These are phyloP conservation scores for Muscina levida DNA, from an alignment of 2,888 invertebrate species.

Conservation along the genomic window DNA sequence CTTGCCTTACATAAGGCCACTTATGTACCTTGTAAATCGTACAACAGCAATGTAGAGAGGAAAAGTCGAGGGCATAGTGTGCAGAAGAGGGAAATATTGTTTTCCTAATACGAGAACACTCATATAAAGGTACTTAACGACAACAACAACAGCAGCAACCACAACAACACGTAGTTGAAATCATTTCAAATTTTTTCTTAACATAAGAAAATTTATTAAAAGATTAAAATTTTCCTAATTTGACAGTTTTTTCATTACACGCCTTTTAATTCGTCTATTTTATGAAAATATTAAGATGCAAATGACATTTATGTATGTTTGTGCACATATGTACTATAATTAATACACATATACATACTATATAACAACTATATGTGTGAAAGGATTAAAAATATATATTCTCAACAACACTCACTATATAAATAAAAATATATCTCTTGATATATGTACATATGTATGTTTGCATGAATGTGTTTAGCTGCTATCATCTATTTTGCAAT, in stretches of 20 bases:
- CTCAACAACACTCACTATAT: no score
- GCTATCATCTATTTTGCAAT: constrained; percentile 11
- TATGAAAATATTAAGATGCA: constrained; percentile 55
- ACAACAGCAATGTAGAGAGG: no score
- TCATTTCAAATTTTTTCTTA: constrained; percentile 20
- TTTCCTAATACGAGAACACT: constrained; percentile 10
- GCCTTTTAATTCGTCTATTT: constrained; percentile 29
- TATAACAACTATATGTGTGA: background rate
- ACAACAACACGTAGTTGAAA: no score
- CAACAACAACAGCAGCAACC: no score
- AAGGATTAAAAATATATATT: no score
- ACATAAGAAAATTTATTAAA: constrained; percentile 54
- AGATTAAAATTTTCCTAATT: constrained; percentile 53
- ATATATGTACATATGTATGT: background rate
- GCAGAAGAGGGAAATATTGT: constrained; percentile 8
- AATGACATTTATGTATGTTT: constrained; percentile 36
- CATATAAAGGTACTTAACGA: background rate
- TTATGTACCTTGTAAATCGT: no score
- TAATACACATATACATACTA: no score
- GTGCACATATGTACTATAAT: no score
- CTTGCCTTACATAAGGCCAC: no score
- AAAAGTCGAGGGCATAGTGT: constrained; percentile 57
- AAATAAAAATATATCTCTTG: background rate
- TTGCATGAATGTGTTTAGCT: background rate
- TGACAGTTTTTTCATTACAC: constrained; percentile 54